phyloP scores from a whole-genome alignment of 1,140 invertebrate genomes.

The Diorhabda sublineata region DNA sequence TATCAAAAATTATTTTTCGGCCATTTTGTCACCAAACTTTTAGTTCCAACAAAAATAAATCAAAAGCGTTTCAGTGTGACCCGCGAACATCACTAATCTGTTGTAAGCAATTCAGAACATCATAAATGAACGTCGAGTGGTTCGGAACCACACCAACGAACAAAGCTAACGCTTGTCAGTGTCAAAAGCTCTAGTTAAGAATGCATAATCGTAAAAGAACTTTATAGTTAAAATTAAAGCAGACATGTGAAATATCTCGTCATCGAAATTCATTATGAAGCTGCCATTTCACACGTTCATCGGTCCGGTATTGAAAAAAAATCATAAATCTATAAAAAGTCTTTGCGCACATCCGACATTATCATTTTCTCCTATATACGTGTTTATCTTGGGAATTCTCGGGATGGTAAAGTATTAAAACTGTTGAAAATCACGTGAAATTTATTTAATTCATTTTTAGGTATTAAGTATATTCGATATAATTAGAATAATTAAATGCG shows the following conservation, averaged over 20 bases:
- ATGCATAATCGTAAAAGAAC: not conserved
- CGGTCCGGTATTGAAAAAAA: constrained; percentile 30
- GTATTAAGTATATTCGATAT: constrained; percentile 39
- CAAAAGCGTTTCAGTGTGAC: too few relatives aligned
- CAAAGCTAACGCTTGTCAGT: constrained; percentile 8
- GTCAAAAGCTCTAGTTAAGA: constrained; percentile 1
- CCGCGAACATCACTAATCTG: too few relatives aligned
- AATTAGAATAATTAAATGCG: constrained; percentile 36
- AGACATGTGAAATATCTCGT: constrained; percentile 7
- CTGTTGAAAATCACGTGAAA: not conserved
- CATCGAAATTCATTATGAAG: constrained; percentile 31
- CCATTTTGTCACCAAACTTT: too few relatives aligned
- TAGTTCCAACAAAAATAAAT: too few relatives aligned
- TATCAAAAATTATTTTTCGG: too few relatives aligned
- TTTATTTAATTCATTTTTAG: constrained; percentile 27
- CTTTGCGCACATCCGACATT: constrained; percentile 32
- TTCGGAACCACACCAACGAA: not conserved
- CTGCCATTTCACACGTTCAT: constrained; percentile 35
- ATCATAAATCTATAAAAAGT: constrained; percentile 28
- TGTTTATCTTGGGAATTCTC: constrained; percentile 32
- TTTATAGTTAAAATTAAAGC: not conserved
- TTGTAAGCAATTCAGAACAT: too few relatives aligned
- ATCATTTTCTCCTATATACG: constrained; percentile 31
- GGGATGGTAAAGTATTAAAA: constrained; percentile 31
- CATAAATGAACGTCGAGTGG: too few relatives aligned